Base-by-base conservation (phyloP, 2,888 invertebrate genomes). In the Lottia scabra region DNA sequence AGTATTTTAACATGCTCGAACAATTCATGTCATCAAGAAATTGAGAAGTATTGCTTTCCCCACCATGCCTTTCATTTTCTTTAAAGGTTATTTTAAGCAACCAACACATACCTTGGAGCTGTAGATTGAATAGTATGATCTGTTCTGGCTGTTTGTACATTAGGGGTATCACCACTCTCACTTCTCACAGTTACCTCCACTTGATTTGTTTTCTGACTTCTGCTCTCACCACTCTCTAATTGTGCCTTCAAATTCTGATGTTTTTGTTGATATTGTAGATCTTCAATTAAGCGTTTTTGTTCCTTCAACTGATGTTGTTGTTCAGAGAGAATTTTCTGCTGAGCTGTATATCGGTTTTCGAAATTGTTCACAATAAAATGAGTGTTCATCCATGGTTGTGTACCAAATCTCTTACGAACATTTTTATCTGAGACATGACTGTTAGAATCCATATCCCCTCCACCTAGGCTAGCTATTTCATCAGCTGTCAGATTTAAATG, bases 261-360 rank as follows among this genome's bases (percentile, higher is more conserved):
- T 19, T 73, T 71, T 38, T 78, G 79, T 16, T 78, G 73, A 68
- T 78, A 86, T 76, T 84, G 82, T 19, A 88, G 77, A 26, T 87
- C 87, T 67, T 87, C 83, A 38, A 88, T 87, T 73, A 88, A 65
- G 67, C 80, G 68, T 67, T 84, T 79, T 70, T 88, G 88, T 71
- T 87, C 87, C 67, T 79, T 77, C 13, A 88, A 79, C 72, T 87
- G 85, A 63, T 82, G 78, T 75, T 87, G 87, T 73, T 89, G 89
- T 12, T 84, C 83, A 43, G 82, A 78, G 12, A 88, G 74, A 48
- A 87, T 81, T 70, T 85, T 86, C 82, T 88, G 87, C 78, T 89
- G 88, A 1, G 87, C 83, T 8, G 81, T 78, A 73, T 87, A 86
- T 63, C 88, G 79, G 73, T 87, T 82, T 71, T 87, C 86, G 73